Conservation (phyloP, 2,888 invertebrate species). For the Zele albiditarsus region DNA sequence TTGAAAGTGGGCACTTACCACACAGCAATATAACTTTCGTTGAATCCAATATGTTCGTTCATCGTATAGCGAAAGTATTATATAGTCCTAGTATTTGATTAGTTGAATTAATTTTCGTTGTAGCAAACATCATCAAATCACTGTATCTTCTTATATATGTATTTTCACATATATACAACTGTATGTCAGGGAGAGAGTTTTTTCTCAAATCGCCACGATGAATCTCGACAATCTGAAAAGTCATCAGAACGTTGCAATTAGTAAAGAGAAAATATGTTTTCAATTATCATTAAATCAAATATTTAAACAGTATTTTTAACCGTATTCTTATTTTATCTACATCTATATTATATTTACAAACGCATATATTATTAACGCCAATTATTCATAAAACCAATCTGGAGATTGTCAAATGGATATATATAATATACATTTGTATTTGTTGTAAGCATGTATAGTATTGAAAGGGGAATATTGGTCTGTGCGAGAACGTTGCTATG, state of each 20-base stretch:
- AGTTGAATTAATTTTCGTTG: conserved; percentile 9
- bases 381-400: no score
- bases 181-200: not conserved
- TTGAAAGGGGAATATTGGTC: no score
- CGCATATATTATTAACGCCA: no score
- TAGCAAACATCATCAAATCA: not conserved
- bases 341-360: no score
- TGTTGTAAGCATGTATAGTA: no score
- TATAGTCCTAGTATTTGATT: conserved; percentile 2
- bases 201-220: not conserved
- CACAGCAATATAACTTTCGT: conserved; percentile 55
- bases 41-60: conserved; percentile 44
- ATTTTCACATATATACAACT: not conserved
- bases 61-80: conserved; percentile 41
- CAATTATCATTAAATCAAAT: not conserved
- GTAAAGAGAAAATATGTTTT: not conserved
- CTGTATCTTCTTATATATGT: not conserved
- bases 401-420: not conserved
- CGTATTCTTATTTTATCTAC: no score
- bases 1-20: conserved; percentile 59
- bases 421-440: not conserved
- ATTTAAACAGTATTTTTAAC: no score
- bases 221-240: not conserved
- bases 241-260: not conserved
- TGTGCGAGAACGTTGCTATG: no score